Percentiles rank a stretch among this genome's conserved stretches.
phyloP scores from a whole-genome alignment of 2,113 vertebrate genomes.

The Malurus melanocephalus region DNA sequence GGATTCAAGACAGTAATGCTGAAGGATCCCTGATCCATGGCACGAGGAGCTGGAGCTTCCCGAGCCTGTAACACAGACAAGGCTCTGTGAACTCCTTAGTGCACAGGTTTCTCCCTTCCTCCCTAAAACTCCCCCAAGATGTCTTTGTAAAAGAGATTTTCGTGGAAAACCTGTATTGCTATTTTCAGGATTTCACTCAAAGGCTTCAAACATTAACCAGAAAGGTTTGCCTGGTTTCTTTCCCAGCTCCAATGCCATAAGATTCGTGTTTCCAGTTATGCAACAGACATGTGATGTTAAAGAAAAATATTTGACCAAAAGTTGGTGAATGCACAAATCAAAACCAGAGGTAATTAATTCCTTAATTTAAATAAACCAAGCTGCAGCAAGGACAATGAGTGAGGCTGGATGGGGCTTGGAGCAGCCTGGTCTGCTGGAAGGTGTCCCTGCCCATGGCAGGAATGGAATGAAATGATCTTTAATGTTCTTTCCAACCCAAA shows the following conservation, averaged over 20 bases:
- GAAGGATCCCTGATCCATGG: background rate
- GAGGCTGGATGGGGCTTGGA: background rate
- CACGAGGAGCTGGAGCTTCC: background rate
- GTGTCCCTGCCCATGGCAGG: background rate
- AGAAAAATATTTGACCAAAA: background rate
- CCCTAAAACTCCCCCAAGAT: background rate
- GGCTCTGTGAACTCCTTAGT: fast-evolving
- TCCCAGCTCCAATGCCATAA: background rate
- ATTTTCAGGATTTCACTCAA: background rate
- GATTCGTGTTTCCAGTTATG: background rate
- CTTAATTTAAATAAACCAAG: background rate
- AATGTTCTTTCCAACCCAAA: background rate
- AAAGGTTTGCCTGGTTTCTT: background rate
- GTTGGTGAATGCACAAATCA: background rate
- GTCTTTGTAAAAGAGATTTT: background rate
- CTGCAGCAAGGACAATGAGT: fast-evolving
- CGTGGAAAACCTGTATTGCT: background rate
- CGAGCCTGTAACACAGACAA: fast-evolving
- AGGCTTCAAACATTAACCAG: background rate
- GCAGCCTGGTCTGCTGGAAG: background rate
- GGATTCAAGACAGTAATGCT: fast-evolving
- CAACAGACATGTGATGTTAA: background rate
- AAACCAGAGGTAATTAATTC: background rate
- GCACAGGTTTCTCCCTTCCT: background rate
- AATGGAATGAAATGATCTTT: background rate